phyloP scores from a whole-genome alignment of 2,797 vertebrate genomes.

The Sandelia bainsii region DNA sequence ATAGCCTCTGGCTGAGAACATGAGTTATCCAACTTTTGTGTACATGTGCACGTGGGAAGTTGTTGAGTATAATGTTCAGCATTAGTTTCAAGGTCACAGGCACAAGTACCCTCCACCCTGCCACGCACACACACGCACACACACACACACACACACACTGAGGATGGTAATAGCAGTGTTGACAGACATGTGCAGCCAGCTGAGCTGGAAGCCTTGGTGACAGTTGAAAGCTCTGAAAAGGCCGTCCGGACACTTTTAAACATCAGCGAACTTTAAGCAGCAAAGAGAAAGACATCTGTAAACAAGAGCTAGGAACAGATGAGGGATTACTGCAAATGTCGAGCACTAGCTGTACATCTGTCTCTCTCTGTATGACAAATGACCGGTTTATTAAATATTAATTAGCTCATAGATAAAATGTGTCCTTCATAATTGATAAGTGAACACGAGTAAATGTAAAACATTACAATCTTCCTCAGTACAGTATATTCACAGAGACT shows the following conservation, averaged over 20 bases:
- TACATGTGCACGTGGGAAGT: slow-evolving; percentile 63
- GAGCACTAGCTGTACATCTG: slow-evolving; percentile 26
- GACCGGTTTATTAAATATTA: slow-evolving; percentile 31
- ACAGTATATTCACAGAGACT: no score
- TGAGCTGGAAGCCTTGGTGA: slow-evolving; percentile 79
- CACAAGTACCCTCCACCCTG: slow-evolving; percentile 71
- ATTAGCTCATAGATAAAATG: not conserved
- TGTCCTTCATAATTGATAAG: no score
- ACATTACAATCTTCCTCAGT: no score
- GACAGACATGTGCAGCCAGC: slow-evolving; percentile 96
- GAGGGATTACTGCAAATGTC: slow-evolving; percentile 66
- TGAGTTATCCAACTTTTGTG: slow-evolving; percentile 52
- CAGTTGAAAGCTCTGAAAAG: slow-evolving; percentile 78
- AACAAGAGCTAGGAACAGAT: slow-evolving; percentile 66
- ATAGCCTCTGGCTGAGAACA: slow-evolving; percentile 60
- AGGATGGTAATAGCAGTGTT: slow-evolving; percentile 96
- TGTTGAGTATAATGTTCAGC: slow-evolving; percentile 82
- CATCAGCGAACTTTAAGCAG: slow-evolving; percentile 61
- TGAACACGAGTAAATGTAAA: not conserved
- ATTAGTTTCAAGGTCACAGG: slow-evolving; percentile 90
- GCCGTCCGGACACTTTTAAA: slow-evolving; percentile 73
- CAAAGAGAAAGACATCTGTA: slow-evolving; percentile 77
- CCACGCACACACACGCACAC: slow-evolving; percentile 80
- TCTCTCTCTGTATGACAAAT: slow-evolving; percentile 44
- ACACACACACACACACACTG: slow-evolving; percentile 70